Conservation (phyloP, 2,797 vertebrate species). For the Paratrypauchen microcephalus region DNA sequence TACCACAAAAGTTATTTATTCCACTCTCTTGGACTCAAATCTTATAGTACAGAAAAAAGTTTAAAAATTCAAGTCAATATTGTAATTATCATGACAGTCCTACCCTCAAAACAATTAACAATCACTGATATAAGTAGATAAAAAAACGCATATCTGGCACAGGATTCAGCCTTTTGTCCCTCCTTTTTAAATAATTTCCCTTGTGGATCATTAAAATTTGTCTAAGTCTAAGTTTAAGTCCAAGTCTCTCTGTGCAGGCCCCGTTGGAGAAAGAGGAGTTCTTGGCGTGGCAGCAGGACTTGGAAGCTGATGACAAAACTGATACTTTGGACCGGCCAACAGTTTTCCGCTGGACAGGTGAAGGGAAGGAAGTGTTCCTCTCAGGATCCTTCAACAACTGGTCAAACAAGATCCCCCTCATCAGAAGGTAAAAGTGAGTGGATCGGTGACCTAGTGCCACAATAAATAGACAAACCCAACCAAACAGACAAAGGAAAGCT, state of each 20-base stretch:
- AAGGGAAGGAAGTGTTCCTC: slow-evolving; percentile 91
- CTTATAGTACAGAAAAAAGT: too few species aligned
- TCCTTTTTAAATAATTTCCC: too few species aligned
- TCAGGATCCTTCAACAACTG: slow-evolving; percentile 98
- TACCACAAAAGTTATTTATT: too few species aligned
- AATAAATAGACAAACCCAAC: too few species aligned
- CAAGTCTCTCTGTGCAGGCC: slow-evolving; percentile 77
- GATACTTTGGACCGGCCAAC: slow-evolving; percentile 87
- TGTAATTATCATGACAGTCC: too few species aligned
- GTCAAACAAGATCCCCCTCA: slow-evolving; percentile 93
- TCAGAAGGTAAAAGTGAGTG: slow-evolving; percentile 80
- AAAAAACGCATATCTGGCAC: not conserved
- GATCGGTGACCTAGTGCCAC: too few species aligned
- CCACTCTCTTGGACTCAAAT: too few species aligned
- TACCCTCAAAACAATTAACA: too few species aligned
- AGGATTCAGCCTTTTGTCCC: not conserved
- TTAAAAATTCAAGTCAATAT: too few species aligned
- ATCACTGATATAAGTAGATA: not conserved
- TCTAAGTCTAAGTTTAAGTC: too few species aligned
- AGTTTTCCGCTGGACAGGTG: slow-evolving; percentile 96
- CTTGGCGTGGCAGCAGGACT: slow-evolving; percentile 91
- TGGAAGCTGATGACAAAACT: slow-evolving; percentile 88
- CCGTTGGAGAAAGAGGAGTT: slow-evolving; percentile 91
- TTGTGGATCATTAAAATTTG: too few species aligned
- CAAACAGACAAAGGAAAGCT: too few species aligned